Conservation (phyloP, 2,888 invertebrate genomes). For the Spisula subtruncata region DNA sequence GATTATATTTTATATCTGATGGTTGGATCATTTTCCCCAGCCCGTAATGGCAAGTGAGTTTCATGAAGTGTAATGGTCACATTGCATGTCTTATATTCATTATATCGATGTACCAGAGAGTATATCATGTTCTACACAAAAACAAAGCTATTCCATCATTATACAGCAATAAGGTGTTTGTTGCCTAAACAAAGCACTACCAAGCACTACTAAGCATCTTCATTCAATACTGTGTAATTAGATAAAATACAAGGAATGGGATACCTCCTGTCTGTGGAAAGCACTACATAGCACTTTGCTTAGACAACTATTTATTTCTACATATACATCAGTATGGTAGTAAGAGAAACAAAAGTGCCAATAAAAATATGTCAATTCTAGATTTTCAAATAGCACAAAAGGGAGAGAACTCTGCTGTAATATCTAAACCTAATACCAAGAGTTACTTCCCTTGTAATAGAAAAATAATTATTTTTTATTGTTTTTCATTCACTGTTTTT, state of each 20-base stretch:
- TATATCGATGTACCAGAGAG: background rate
- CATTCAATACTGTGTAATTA: too few relatives aligned
- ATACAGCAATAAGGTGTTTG: background rate
- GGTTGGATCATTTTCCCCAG: background rate
- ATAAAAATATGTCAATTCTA: too few relatives aligned
- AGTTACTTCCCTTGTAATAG: background rate
- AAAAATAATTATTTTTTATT: background rate
- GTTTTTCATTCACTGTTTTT: too few relatives aligned
- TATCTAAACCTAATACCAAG: background rate
- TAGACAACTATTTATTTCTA: background rate
- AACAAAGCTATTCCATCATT: constrained; percentile 5
- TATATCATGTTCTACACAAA: constrained; percentile 5
- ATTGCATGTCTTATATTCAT: constrained; percentile 41
- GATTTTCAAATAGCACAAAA: background rate
- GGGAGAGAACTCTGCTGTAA: background rate
- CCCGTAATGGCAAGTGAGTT: background rate
- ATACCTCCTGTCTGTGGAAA: too few relatives aligned
- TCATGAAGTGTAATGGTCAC: constrained; percentile 26
- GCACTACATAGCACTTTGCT: too few relatives aligned
- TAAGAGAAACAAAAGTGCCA: too few relatives aligned
- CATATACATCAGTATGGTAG: background rate
- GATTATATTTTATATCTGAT: background rate
- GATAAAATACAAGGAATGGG: too few relatives aligned
- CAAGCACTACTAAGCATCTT: too few relatives aligned
- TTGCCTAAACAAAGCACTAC: too few relatives aligned